Base-by-base conservation (phyloP, 2,113 vertebrate genomes). In the Macquaria ambigua region DNA sequence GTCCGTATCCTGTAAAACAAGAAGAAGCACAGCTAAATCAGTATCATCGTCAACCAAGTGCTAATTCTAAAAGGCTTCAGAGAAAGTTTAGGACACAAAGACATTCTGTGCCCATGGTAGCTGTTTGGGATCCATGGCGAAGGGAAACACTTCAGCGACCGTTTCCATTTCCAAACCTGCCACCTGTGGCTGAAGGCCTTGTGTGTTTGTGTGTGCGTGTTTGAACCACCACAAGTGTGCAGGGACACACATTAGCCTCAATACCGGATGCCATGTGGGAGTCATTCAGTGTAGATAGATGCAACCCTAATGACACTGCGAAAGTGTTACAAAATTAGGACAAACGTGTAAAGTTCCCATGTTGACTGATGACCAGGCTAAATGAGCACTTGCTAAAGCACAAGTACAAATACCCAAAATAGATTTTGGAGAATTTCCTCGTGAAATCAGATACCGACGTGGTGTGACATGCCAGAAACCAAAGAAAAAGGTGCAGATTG, bases 1-100 rank as follows among this genome's bases (percentile, higher is more conserved):
- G 55, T 96, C 96, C 0, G 95, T 96, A 53, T 96, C 96, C 96
- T 96, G 89, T 25, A 81, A 86, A 39, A 79, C 31, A 71, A 76
- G 34, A 74, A 62, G 12, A 66, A 77, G 50, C 39, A 84, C 16
- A 82, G 9, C 2, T 18, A 2, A 25, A 68, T 81, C 52, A 87
- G 52, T 31, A 23, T 76, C 43, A 77, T 20, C 62, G 41, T 20
- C 61, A 79, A 67, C 7, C 31, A 69, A n/a, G 28, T 56, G 41
- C 43, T 63, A 25, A 34, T 73, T 82, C 31, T 34, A 34, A 77
- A 64, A 74, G 21, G n/a, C 11, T 85, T 77, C 68, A 61, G n/a
- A 80, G 41, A 52, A 14, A 71, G 21, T 77, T 81, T 21, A 11
- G 28, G 39, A 66, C 12, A 68, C 12, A 84, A 84, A 70, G 67